Percentiles rank a stretch among this genome's conserved stretches.
Conservation (phyloP, 2,113 vertebrate species). For the Platichthys stellatus region DNA sequence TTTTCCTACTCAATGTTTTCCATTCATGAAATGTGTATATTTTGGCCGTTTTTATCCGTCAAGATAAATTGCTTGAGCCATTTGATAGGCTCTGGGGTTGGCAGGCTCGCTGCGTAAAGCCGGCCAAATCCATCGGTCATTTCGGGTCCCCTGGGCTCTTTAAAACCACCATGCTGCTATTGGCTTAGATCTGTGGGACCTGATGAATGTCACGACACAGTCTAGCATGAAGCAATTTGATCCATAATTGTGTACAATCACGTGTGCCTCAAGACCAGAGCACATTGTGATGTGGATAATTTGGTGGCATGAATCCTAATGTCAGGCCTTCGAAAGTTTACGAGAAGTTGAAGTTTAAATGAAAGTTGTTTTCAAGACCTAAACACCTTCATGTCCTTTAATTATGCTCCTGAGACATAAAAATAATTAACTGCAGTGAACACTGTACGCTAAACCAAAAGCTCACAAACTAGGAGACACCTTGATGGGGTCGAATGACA, state of each 20-base stretch:
- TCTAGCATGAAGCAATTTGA: slow-evolving; percentile 36
- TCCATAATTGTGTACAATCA: slow-evolving; percentile 39
- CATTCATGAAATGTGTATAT: slow-evolving; percentile 61
- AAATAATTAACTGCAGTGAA: too few relatives aligned
- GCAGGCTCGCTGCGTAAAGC: slow-evolving; percentile 25
- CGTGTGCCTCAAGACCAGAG: slow-evolving; percentile 33
- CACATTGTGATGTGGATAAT: slow-evolving; percentile 19
- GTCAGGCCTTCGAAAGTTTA: not conserved
- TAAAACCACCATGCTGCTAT: slow-evolving; percentile 20
- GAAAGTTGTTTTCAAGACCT: not conserved
- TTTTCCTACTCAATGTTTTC: slow-evolving; percentile 43
- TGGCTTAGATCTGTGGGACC: slow-evolving; percentile 16
- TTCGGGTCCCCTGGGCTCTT: slow-evolving; percentile 29
- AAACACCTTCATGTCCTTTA: too few relatives aligned
- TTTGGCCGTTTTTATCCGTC: slow-evolving; percentile 32
- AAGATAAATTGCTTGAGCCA: slow-evolving; percentile 34
- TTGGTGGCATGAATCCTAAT: slow-evolving; percentile 2
- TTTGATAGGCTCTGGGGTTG: slow-evolving; percentile 41
- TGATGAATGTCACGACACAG: not conserved
- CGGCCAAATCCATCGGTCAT: slow-evolving; percentile 37
- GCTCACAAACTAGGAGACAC: too few relatives aligned
- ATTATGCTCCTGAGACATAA: too few relatives aligned
- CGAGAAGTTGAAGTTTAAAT: too few relatives aligned
- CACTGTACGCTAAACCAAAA: too few relatives aligned
- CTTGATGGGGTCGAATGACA: too few relatives aligned